Evolutionary conservation across 2,888 invertebrate genomes (phyloP).

Genomic region (Lasioglossum malachurum): DNA sequence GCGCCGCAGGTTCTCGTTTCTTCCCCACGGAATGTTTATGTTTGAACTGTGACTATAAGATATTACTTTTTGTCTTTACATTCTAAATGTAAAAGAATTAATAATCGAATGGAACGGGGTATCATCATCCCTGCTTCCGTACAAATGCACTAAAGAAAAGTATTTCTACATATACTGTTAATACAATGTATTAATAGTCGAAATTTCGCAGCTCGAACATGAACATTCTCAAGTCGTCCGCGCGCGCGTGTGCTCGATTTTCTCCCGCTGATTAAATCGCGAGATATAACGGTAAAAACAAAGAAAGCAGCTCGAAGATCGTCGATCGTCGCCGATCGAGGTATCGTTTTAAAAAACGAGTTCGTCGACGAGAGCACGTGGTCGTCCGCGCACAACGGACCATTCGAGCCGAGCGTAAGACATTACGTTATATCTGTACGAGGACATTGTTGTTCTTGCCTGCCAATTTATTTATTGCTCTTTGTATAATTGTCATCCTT

Average conservation of each 20-base stretch:
- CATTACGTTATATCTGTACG: constrained; percentile 66
- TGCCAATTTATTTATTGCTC: constrained; percentile 72
- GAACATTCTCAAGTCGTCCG: neutral
- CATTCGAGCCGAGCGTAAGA: constrained; percentile 60
- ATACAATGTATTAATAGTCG: neutral
- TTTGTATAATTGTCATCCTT: constrained; percentile 71
- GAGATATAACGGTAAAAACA: neutral
- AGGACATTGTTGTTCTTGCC: constrained; percentile 74
- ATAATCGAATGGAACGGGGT: too few relatives aligned
- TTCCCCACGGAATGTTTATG: neutral
- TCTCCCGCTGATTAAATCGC: constrained; percentile 71
- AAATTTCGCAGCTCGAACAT: neutral
- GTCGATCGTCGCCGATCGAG: constrained; percentile 48
- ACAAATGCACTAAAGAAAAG: neutral
- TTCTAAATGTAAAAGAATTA: neutral
- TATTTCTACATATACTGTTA: neutral
- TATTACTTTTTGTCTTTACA: neutral
- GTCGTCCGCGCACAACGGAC: constrained; percentile 54
- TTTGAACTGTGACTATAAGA: neutral
- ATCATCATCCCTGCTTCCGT: too few relatives aligned
- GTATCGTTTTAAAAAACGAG: neutral
- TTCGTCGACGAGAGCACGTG: constrained; percentile 41
- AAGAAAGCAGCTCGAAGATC: constrained; percentile 7
- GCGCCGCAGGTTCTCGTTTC: neutral
- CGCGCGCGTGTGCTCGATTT: constrained; percentile 16